Evolutionary conservation across 1,140 invertebrate species (phyloP), one percentile per base, ranked within the genome.

Genomic region (Achatina immaculata): DNA sequence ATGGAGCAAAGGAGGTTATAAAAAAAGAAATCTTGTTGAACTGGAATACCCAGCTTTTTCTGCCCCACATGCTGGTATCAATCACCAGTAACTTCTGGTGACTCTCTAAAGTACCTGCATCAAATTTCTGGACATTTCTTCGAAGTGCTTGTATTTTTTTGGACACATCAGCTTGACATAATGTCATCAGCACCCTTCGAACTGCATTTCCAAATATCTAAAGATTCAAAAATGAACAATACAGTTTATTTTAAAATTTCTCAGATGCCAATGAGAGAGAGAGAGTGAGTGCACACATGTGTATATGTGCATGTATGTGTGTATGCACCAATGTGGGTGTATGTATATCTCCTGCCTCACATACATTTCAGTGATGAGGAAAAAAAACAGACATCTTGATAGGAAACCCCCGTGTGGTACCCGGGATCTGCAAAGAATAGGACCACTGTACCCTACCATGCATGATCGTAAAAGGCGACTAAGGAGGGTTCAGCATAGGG

Each of bases 1-100:
- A 89, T 14, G 89, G 89, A 9, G 87, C 87, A 81, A 91, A 91
- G 34, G 89, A 88, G 43, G 90, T 91, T 38, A 91, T 84, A 81
- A 91, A 91, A 80, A 89, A 89, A 1, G 89, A 89, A 4, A 86
- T 65, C 48, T 86, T 84, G 80, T 91, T 88, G 76, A 90, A 90
- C 71, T 89, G 78, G 79, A 91, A 91, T 19, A 90, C 89, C 89
- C 89, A 90, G 31, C 85, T 85, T 42, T 74, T 75, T 58, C 83
- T 83, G 43, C 71, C 80, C 36, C 89, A 81, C 68, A 84, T 85
- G 6, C 84, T 82, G 51, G 86, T 83, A 65, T 87, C 74, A 36
- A 51, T 19, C 1, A 34, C 40, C 14, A 76, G 40, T 19, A 45
- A n/a, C 21, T 65, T 31, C 28, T 51, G 11, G n/a, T 48, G 36